A percentile compares a stretch with the other conserved stretches of the same genome.
Evolutionary conservation across 2,113 vertebrate genomes (phyloP).

Genomic region (Thryonomys swinderianus): DNA sequence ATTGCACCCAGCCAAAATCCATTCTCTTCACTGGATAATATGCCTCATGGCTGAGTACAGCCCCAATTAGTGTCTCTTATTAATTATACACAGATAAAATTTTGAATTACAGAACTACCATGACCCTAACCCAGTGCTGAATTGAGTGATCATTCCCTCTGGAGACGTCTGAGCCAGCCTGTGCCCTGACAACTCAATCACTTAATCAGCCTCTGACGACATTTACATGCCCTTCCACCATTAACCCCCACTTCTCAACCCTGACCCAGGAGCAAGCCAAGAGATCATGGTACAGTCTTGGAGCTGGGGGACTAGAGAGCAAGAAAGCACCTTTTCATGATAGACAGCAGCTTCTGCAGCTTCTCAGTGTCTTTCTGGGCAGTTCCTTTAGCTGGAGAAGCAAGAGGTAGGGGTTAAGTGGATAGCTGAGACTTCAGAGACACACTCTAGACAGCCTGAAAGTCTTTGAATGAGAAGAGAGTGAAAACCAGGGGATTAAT

Average conservation of each 20-base stretch:
- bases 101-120: not conserved
- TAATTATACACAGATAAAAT: not conserved
- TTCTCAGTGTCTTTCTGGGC: slow-evolving; percentile 63
- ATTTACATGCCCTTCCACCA: not conserved
- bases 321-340: slow-evolving; percentile 75
- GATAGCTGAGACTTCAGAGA: not conserved
- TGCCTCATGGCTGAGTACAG: not conserved
- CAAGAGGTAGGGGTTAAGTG: slow-evolving; percentile 48
- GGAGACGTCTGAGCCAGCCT: not conserved
- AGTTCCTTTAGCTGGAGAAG: slow-evolving; percentile 60
- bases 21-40: not conserved
- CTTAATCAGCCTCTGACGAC: not conserved
- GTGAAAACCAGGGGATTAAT: not conserved
- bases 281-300: not conserved
- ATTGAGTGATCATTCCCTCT: not conserved
- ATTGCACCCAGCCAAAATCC: not conserved
- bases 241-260: not conserved
- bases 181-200: not conserved
- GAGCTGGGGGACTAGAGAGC: not conserved
- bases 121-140: not conserved
- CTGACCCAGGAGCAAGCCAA: not conserved
- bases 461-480: not conserved
- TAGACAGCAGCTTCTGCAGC: slow-evolving; percentile 59
- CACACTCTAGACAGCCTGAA: not conserved
- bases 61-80: not conserved